Evolutionary conservation across 2,113 vertebrate species (phyloP).

Genomic region (Rissa tridactyla): DNA sequence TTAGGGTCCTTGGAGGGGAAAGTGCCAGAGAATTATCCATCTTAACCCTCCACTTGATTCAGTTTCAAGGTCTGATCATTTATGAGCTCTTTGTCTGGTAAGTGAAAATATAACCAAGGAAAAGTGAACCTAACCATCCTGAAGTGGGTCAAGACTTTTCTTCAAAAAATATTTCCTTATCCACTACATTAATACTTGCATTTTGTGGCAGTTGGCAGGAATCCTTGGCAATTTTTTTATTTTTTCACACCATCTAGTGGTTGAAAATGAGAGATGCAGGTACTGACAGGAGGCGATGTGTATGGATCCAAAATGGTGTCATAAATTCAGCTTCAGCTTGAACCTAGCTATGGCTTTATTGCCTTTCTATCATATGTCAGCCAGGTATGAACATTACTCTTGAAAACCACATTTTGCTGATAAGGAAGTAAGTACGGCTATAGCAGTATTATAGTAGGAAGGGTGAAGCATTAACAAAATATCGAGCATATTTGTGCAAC

Average conservation of each 20-base stretch:
- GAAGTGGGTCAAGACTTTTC: slow-evolving; percentile 39
- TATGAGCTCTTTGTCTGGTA: neutral
- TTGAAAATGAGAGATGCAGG: slow-evolving; percentile 70
- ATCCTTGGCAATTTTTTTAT: slow-evolving; percentile 62
- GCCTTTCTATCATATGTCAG: slow-evolving; percentile 73
- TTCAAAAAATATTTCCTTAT: slow-evolving; percentile 43
- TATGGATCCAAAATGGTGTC: slow-evolving; percentile 69
- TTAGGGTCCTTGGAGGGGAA: slow-evolving; percentile 49
- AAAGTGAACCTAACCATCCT: neutral
- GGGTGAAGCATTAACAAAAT: slow-evolving; percentile 57
- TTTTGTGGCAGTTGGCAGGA: slow-evolving; percentile 26
- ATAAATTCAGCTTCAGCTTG: slow-evolving; percentile 70
- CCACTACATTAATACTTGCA: slow-evolving; percentile 2
- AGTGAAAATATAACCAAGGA: slow-evolving; percentile 39
- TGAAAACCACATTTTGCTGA: slow-evolving; percentile 62
- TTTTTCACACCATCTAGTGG: slow-evolving; percentile 84
- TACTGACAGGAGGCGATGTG: slow-evolving; percentile 34
- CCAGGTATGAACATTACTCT: slow-evolving; percentile 63
- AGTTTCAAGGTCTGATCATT: slow-evolving; percentile 60
- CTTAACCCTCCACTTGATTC: slow-evolving; percentile 30
- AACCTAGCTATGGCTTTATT: slow-evolving; percentile 71
- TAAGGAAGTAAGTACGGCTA: slow-evolving; percentile 63
- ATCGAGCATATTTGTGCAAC: slow-evolving; percentile 31
- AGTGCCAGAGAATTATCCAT: slow-evolving; percentile 50
- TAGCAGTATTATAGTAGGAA: slow-evolving; percentile 50